Conservation (phyloP, 2,888 invertebrate genomes). For the Macropis europaea region DNA sequence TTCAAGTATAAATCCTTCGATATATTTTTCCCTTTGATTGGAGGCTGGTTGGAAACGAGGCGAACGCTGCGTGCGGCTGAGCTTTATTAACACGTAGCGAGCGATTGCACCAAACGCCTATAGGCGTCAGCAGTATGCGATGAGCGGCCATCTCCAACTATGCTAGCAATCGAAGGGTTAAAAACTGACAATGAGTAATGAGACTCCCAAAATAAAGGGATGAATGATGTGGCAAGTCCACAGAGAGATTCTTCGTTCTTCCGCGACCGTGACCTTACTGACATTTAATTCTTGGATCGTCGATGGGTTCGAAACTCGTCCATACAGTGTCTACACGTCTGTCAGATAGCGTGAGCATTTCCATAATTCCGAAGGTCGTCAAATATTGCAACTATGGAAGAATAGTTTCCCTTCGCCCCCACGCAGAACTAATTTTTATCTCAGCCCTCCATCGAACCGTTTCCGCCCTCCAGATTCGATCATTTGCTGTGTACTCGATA, state of each 20-base stretch:
- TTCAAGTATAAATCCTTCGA: too few species aligned
- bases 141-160: too few species aligned
- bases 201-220: too few species aligned
- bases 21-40: too few species aligned
- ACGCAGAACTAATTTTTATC: conserved; percentile 3
- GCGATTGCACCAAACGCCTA: too few species aligned
- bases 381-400: conserved; percentile 44
- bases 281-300: conserved; percentile 60
- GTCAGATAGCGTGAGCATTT: conserved; percentile 43
- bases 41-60: too few species aligned
- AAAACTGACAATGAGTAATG: too few species aligned
- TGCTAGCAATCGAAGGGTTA: too few species aligned
- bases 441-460: conserved; percentile 10
- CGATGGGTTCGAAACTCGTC: conserved; percentile 45
- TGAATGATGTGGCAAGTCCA: conserved; percentile 1
- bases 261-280: conserved; percentile 61
- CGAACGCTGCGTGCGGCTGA: too few species aligned
- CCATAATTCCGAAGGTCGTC: conserved; percentile 48
- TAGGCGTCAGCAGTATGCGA: too few species aligned
- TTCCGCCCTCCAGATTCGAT: not conserved
- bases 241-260: conserved; percentile 36
- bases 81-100: too few species aligned
- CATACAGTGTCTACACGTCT: conserved; percentile 50
- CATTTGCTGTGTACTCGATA: too few species aligned
- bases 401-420: conserved; percentile 6